These are phyloP conservation scores for Prosapia bicincta DNA, from an alignment of 2,888 invertebrate genomes.

Conservation along the genomic window DNA sequence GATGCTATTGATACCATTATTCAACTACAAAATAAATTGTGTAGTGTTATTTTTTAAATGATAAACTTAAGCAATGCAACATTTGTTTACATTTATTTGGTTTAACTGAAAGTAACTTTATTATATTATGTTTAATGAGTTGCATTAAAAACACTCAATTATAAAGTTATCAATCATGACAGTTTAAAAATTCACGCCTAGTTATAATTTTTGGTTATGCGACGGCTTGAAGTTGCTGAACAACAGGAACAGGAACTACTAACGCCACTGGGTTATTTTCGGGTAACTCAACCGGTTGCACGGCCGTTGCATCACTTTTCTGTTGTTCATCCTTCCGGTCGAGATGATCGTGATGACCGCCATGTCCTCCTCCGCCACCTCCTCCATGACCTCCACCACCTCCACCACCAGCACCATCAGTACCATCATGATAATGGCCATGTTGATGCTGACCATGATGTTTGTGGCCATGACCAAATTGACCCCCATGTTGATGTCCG, in stretches of 20 bases:
- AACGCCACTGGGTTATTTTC: background rate
- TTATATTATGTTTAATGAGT: too few relatives aligned
- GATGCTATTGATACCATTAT: too few relatives aligned
- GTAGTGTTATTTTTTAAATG: too few relatives aligned
- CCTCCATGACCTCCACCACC: background rate
- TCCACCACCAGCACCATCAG: background rate
- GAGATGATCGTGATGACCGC: background rate
- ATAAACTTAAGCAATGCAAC: too few relatives aligned
- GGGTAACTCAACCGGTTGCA: background rate
- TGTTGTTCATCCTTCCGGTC: background rate
- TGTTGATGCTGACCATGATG: background rate
- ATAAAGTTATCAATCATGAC: too few relatives aligned
- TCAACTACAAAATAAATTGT: too few relatives aligned
- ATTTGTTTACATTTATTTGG: too few relatives aligned
- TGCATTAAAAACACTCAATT: too few relatives aligned
- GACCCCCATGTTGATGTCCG: background rate
- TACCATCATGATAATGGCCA: background rate
- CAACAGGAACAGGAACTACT: background rate
- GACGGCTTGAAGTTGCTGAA: background rate
- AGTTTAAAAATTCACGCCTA: too few relatives aligned
- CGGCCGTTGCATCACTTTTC: background rate
- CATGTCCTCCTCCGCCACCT: background rate
- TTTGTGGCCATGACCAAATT: background rate
- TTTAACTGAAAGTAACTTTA: too few relatives aligned
- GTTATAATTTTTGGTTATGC: background rate